Evolutionary conservation across 2,113 vertebrate genomes (phyloP), one percentile per base, ranked within the genome.

Genomic region (Propithecus coquereli): DNA sequence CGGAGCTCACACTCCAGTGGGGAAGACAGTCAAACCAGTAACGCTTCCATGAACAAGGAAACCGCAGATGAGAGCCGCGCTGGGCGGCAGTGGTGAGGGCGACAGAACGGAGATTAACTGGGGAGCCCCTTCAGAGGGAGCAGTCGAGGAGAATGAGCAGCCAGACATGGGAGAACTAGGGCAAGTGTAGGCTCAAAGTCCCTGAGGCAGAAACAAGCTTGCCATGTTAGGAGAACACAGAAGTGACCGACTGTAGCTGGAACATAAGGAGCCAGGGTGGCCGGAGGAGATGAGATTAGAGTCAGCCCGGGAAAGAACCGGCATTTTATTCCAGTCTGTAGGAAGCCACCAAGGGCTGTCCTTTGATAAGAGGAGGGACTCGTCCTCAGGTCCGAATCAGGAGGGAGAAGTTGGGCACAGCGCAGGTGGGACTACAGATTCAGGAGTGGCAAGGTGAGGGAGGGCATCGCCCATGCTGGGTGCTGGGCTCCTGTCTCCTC

Each of bases 81-180:
- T 79, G 34, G 57, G 50, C 18, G 8, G 37, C 25, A 73, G 40
- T 59, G 40, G n/a, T 0, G 0, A 61, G 43, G 20, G 70, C n/a
- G 59, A 8, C 0, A 5, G 5, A 23, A 32, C 7, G 11, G 65
- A 68, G 16, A 45, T 17, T 6, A 47, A 11, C 2, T 3, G 32
- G 37, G 43, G 59, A 71, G 16, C 23, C 52, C 47, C n/a, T 16
- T 32, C 16, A 54, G 54, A 91, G 18, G 22, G 8, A 10, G 22
- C 27, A 22, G 23, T 16, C 11, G 45, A 45, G 82, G 54, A 76
- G 50, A 77, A 61, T 18, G 76, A 83, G 45, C 17, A 52, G 18
- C 43, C 47, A 70, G 74, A 17, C 10, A 16, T 1, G 14, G 3
- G 59, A 71, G 47, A 82, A 8, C 5, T 6, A 54, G 59, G 77